Conservation (phyloP, 2,888 invertebrate species). For the Pterostichus niger region DNA sequence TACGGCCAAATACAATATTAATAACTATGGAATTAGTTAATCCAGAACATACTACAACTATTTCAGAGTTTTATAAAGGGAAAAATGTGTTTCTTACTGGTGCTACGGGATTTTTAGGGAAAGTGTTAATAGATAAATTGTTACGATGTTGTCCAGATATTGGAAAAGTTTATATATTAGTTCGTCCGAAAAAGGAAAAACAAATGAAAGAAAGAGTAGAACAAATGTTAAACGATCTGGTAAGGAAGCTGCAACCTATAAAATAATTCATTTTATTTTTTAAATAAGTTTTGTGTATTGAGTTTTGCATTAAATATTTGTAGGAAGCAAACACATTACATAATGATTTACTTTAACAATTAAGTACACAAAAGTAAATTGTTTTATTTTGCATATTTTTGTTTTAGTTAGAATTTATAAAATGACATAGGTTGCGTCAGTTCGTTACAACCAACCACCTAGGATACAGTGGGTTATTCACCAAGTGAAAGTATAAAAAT, state of each 20-base stretch:
- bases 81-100: conserved; percentile 34
- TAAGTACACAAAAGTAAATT: no score
- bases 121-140: conserved; percentile 19
- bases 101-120: conserved; percentile 16
- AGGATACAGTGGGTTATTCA: no score
- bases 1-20: no score
- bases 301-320: no score
- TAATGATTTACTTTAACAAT: no score
- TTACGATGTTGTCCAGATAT: conserved; percentile 12
- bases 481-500: no score
- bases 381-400: no score
- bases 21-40: not conserved
- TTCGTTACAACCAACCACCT: no score
- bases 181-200: conserved; percentile 11
- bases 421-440: no score
- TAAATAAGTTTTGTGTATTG: no score
- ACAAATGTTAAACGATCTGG: not conserved
- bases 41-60: not conserved
- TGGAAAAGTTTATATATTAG: conserved; percentile 30
- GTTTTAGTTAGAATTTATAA: no score
- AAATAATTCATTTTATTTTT: not conserved
- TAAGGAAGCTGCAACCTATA: not conserved
- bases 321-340: no score
- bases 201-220: conserved; percentile 7
- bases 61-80: conserved; percentile 19